These are phyloP conservation scores for Anguilla japonica DNA, from an alignment of 2,113 vertebrate species.

Conservation along the genomic window DNA sequence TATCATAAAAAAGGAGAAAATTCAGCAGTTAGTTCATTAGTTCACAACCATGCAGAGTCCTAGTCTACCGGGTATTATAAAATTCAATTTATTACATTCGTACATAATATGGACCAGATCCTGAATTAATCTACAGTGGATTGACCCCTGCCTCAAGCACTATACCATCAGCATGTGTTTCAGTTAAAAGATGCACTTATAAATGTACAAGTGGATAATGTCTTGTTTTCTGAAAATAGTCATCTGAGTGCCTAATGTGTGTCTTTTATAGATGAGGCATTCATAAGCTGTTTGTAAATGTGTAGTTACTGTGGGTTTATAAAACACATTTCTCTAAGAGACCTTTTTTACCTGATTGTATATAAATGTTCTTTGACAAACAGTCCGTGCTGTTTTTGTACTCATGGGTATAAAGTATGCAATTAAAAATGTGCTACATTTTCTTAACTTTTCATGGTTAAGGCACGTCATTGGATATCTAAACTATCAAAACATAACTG, in stretches of 20 bases:
- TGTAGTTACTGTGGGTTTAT: neutral
- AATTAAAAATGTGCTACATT: too few relatives aligned
- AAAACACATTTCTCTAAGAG: neutral
- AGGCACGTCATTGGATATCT: too few relatives aligned
- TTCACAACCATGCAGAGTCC: neutral
- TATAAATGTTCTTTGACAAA: too few relatives aligned
- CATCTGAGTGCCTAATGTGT: neutral
- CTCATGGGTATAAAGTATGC: too few relatives aligned
- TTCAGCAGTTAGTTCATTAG: neutral
- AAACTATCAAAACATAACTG: too few relatives aligned
- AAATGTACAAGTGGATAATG: neutral
- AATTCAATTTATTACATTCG: slow-evolving; percentile 1
- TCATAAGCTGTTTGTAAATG: neutral
- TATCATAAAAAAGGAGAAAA: neutral
- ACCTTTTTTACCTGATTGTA: too few relatives aligned
- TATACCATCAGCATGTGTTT: neutral
- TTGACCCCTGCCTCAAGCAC: neutral
- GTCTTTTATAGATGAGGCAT: neutral
- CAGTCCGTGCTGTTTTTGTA: too few relatives aligned
- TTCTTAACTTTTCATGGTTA: too few relatives aligned
- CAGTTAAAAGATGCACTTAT: neutral
- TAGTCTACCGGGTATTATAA: neutral
- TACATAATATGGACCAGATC: slow-evolving; percentile 15
- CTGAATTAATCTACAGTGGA: slow-evolving; percentile 4
- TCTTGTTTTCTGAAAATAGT: neutral